Evolutionary conservation across 2,888 invertebrate species (phyloP).

Genomic region (Mythimna ferrago): DNA sequence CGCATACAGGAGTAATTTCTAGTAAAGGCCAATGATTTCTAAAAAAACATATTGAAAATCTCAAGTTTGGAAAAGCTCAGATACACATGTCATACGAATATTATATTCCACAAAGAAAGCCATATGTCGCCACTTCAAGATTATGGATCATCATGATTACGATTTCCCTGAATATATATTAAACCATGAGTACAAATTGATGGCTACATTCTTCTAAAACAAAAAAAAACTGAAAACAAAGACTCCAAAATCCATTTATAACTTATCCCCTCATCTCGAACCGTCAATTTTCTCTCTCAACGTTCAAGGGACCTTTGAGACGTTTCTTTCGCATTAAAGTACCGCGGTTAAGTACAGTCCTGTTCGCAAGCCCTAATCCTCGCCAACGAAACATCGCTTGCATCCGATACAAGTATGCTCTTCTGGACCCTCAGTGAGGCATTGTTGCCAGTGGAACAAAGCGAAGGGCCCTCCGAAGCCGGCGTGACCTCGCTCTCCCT

Average conservation of each 20-base stretch:
- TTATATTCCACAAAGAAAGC: background rate
- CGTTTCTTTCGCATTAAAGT: constrained; percentile 60
- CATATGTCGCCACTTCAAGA: background rate
- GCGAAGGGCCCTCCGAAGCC: constrained; percentile 84
- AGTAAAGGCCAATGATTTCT: too few species aligned
- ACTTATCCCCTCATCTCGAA: constrained; percentile 54
- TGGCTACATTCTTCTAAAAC: background rate
- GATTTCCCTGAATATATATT: too few species aligned
- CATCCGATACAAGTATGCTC: constrained; percentile 87
- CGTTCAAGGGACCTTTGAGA: constrained; percentile 53
- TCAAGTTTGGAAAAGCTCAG: background rate
- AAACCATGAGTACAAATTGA: background rate
- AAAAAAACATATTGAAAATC: too few species aligned
- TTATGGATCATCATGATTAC: too few species aligned
- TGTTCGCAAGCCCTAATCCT: constrained; percentile 79
- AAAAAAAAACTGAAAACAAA: constrained; percentile 31
- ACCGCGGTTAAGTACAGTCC: constrained; percentile 69
- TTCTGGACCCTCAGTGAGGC: constrained; percentile 81
- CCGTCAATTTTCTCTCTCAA: constrained; percentile 60
- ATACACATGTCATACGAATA: background rate
- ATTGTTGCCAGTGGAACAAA: constrained; percentile 89
- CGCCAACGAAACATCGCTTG: constrained; percentile 86
- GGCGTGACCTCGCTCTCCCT: constrained; percentile 82
- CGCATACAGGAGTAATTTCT: too few species aligned
- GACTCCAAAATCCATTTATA: constrained; percentile 45